Percentiles rank a stretch among this genome's conserved stretches.
Conservation (phyloP, 2,888 invertebrate species). For the Arrhopalites spinosus region DNA sequence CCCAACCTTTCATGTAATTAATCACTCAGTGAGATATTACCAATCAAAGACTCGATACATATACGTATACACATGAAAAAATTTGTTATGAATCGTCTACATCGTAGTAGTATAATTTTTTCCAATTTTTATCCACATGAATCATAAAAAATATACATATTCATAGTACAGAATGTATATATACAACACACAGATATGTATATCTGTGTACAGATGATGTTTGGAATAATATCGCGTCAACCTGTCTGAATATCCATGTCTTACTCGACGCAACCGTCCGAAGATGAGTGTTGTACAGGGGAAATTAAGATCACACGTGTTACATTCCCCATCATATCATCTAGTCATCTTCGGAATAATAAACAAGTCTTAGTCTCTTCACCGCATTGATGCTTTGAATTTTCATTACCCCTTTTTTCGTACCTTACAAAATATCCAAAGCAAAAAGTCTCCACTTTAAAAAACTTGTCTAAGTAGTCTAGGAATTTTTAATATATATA, state of each 20-base stretch:
- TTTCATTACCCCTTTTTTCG: conserved; percentile 20
- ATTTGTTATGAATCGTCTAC: background rate
- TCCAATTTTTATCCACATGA: background rate
- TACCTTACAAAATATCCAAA: background rate
- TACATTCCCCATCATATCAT: conserved; percentile 29
- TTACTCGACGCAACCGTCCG: conserved; percentile 5
- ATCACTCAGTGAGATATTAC: conserved; percentile 17
- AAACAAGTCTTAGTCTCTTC: conserved; percentile 27
- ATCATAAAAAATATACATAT: background rate
- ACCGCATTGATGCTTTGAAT: conserved; percentile 25
- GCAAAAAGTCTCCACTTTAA: background rate
- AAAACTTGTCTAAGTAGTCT: background rate
- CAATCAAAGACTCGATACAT: background rate
- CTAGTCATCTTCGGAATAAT: conserved; percentile 33
- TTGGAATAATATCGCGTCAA: conserved; percentile 23
- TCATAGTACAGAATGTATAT: background rate
- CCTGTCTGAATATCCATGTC: conserved; percentile 25
- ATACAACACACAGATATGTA: background rate
- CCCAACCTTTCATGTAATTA: conserved; percentile 29
- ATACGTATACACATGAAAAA: background rate
- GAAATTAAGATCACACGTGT: conserved; percentile 37
- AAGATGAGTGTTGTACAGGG: conserved; percentile 29
- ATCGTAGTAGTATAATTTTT: background rate
- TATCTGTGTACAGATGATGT: background rate
- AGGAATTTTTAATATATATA: background rate